Evolutionary conservation across 2,888 invertebrate species (phyloP), one percentile per base, ranked within the genome.

Genomic region (Seira ritae): DNA sequence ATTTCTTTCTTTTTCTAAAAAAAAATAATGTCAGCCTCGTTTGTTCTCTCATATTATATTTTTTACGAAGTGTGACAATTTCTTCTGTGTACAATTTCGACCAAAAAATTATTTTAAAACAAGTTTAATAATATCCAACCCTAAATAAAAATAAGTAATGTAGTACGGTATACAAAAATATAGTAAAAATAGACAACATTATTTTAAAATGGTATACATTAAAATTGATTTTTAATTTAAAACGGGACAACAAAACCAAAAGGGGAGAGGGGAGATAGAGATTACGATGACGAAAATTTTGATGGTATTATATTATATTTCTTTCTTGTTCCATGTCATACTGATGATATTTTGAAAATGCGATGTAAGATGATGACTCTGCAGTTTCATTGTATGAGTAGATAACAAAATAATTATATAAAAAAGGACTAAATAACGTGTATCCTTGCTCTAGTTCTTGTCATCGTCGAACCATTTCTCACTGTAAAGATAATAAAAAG

Each of bases 391-490:
- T 67, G 46, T 55, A 55, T 55, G 55, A 55, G 12, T 55, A 55
- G 55, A 55, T 55, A 55, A 55, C 55, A 55, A 55, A 31, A 8
- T 55, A 8, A 80, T 37, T 66, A 73, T 73, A 76, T 66, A 71
- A 55, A 80, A 81, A 74, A 55, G 80, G 76, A 84, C 80, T 84
- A 77, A 75, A 79, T 68, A 74, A 68, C 76, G 72, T 67, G 72
- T 72, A 82, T 82, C 81, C 81, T 75, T 79, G 74, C 75, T 85
- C 76, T 86, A 85, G 83, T 86, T 84, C 87, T 87, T 85, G 68
- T 87, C 87, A 73, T 92, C 93, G 87, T 93, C 94, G 91, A 93
- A 94, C 92, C 93, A 94, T 90, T 94, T 94, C 92, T 94, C 94
- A 90, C 94, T 94, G 92, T 70, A 93, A 94, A 87, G 90, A n/a